Percentiles rank a stretch among this genome's conserved stretches.
These are phyloP conservation scores for Brachyhypopomus occidentalis DNA, from an alignment of 2,113 vertebrate genomes.

Conservation along the genomic window DNA sequence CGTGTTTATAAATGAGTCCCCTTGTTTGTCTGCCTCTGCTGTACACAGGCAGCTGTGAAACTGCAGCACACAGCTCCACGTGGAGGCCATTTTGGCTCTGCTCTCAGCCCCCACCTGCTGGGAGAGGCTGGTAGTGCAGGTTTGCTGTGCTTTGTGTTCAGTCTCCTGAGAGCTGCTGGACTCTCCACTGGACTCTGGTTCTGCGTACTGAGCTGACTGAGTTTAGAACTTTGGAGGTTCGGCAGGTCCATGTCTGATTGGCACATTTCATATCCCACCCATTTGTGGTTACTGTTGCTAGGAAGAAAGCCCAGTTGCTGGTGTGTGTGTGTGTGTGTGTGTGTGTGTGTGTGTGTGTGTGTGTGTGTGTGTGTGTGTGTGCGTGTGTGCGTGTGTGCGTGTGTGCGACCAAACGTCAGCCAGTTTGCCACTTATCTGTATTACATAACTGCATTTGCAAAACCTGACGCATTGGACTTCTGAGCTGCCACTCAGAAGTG, in stretches of 20 bases:
- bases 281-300: no score
- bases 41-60: background rate
- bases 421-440: background rate
- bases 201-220: no score
- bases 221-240: no score
- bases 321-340: background rate
- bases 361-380: background rate
- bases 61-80: background rate
- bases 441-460: background rate
- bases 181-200: no score
- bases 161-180: no score
- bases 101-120: background rate
- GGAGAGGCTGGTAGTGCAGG: no score
- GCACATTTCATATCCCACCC: no score
- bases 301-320: no score
- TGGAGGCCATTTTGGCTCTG: conserved; percentile 28
- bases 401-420: background rate
- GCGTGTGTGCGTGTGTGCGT: no score
- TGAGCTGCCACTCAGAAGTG: background rate
- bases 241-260: no score
- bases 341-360: background rate
- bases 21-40: background rate
- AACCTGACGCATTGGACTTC: background rate
- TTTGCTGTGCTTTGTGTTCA: no score
- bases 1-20: background rate